Evolutionary conservation across 2,888 invertebrate species (phyloP), one percentile per base, ranked within the genome.

Genomic region (Mythimna loreyi): DNA sequence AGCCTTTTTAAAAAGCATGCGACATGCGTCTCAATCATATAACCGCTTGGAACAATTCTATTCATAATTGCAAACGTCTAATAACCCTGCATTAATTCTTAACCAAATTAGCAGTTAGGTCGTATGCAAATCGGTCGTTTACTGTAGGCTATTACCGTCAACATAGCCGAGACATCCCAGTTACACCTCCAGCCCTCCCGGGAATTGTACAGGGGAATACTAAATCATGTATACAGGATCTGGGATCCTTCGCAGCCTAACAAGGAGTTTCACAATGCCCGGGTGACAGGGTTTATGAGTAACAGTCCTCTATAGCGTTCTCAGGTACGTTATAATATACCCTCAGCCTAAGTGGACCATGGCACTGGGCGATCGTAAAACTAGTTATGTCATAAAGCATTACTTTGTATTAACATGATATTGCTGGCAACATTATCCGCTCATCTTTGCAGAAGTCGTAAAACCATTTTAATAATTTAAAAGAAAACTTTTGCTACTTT

Each of bases 141-240:
- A 76, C 78, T 36, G 28, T 3, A 19, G 16, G 9, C 78, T 62
- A 77, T 78, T 69, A 62, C 40, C 47, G 63, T 69, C 50, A 45
- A 63, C 69, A 74, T 47, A 67, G 47, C 64, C 33, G 58, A 55
- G 47, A 55, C 71, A 23, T 76, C 58, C 64, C 45, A 66, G 82
- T 80, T 72, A 83, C 83, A 72, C 72, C 72, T 76, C 60, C 13
- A 47, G 47, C 8, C n/a, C 66, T 13, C 67, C 6, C 3, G 69
- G 55, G 83, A 50, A 58, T 72, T 66, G 72, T 69, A 53, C 71
- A 63, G 59, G 72, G 60, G 80, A 67, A 67, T 60, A 62, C 81
- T 81, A 72, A 81, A 83, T 81, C 83, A 83, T 81, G 77, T 83
- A 76, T 52, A 76, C 72, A 77, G 72, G 65, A 65, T 76, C 78